Conservation (phyloP, 2,797 vertebrate species). For the Sebastes vulpes region DNA sequence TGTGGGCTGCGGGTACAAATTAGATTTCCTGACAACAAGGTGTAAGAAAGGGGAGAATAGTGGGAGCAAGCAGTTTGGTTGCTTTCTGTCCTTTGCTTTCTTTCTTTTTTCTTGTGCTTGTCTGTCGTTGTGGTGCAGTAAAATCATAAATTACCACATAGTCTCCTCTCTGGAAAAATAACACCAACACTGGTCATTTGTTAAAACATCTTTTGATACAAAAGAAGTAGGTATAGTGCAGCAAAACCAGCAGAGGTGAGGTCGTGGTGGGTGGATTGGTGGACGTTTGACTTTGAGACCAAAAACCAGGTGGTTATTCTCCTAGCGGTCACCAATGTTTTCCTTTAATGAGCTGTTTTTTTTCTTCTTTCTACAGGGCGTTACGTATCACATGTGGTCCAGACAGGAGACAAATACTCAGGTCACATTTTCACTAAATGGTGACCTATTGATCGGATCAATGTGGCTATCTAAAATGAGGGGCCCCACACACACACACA, state of each 20-base stretch:
- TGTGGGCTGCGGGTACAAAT: conserved; percentile 92
- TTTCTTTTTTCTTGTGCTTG: background rate
- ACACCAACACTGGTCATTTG: background rate
- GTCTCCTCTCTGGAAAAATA: background rate
- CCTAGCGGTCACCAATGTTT: background rate
- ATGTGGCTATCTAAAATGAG: conserved; percentile 26
- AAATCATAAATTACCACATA: background rate
- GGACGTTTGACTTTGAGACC: background rate
- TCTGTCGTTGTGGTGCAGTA: background rate
- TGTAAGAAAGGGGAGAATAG: conserved; percentile 85
- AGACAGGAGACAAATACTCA: background rate
- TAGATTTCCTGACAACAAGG: conserved; percentile 98
- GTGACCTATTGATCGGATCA: conserved; percentile 49
- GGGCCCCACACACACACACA: background rate
- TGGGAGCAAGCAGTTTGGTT: conserved; percentile 65
- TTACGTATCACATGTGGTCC: conserved; percentile 8
- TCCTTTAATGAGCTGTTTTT: conserved; percentile 2
- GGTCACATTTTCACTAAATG: conserved; percentile 42
- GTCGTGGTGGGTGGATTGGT: background rate
- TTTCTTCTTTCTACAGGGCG: background rate
- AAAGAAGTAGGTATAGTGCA: background rate
- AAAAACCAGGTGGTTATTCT: conserved; percentile 1
- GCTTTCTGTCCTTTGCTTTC: background rate
- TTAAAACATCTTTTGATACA: background rate
- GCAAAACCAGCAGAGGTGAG: background rate